A percentile compares a stretch with the other conserved stretches of the same genome.
Evolutionary conservation across 1,140 invertebrate genomes (phyloP).

Genomic region (Gonioctena quinquepunctata): DNA sequence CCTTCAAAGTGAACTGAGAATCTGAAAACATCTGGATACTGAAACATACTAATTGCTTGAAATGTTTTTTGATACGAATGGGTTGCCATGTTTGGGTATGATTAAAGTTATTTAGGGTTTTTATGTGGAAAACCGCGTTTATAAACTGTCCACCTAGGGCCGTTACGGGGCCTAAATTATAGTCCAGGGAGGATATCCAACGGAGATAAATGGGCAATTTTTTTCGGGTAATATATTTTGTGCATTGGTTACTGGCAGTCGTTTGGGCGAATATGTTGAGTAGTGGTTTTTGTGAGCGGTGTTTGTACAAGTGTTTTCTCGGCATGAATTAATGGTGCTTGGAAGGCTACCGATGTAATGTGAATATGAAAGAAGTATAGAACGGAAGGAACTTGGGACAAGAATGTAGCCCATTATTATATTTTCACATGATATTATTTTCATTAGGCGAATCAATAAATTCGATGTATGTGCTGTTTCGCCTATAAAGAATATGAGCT

Average conservation of each 20-base stretch:
- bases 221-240: neutral
- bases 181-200: neutral
- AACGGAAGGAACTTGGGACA: too few relatives aligned
- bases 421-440: too few relatives aligned
- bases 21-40: neutral
- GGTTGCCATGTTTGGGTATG: neutral
- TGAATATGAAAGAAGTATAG: too few relatives aligned
- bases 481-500: too few relatives aligned
- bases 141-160: constrained; percentile 10
- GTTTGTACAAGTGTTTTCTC: too few relatives aligned
- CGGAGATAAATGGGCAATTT: constrained; percentile 1
- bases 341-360: too few relatives aligned
- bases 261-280: neutral
- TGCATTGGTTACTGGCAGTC: neutral
- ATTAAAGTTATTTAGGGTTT: constrained; percentile 10
- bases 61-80: neutral
- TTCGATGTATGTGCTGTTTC: too few relatives aligned
- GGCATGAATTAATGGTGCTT: too few relatives aligned
- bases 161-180: neutral
- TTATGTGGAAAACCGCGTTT: neutral
- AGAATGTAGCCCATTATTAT: too few relatives aligned
- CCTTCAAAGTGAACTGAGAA: constrained; percentile 3
- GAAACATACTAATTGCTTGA: constrained; percentile 1
- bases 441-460: too few relatives aligned
- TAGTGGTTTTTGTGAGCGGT: neutral